Conservation (phyloP, 2,113 vertebrate species). For the Notiomystis cincta region DNA sequence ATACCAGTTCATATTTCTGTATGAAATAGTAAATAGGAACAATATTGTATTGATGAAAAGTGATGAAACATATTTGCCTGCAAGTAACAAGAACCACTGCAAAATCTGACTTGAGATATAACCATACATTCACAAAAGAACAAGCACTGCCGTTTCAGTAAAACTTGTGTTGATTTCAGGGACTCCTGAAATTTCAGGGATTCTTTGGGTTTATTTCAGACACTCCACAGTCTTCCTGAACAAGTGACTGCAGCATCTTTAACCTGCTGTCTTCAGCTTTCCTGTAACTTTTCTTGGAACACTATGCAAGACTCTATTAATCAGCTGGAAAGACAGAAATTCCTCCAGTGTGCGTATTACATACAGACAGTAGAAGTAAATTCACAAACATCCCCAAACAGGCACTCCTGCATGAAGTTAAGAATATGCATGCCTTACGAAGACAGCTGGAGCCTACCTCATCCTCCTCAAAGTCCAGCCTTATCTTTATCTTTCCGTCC, state of each 20-base stretch:
- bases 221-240: background rate
- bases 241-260: background rate
- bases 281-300: background rate
- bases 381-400: fast-evolving
- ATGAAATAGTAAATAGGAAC: background rate
- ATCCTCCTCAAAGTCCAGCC: background rate
- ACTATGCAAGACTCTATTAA: background rate
- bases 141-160: background rate
- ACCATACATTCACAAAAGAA: background rate
- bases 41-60: background rate
- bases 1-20: background rate
- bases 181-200: background rate
- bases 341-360: background rate
- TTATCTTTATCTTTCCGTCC: background rate
- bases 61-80: background rate
- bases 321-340: background rate
- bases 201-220: background rate
- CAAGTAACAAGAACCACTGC: background rate
- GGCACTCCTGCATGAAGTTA: background rate
- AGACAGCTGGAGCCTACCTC: background rate
- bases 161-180: background rate
- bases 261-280: background rate
- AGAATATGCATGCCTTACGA: fast-evolving
- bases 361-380: background rate
- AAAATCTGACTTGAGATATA: background rate